phyloP scores from a whole-genome alignment of 2,888 invertebrate genomes.

The Acanthosepion lycidas region DNA sequence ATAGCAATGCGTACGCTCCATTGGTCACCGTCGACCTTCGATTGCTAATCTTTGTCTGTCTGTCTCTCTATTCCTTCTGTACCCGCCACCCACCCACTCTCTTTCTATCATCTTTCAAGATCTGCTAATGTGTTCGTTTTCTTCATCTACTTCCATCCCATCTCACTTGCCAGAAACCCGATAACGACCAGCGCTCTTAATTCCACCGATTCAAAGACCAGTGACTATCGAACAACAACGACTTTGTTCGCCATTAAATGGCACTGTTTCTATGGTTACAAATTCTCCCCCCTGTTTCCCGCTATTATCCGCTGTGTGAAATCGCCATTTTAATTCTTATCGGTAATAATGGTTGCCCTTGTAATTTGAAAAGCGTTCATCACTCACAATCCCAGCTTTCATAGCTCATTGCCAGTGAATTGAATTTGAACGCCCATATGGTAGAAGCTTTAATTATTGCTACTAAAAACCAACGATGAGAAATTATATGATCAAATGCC shows the following conservation, averaged over 20 bases:
- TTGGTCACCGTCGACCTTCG: not conserved
- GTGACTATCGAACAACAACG: not conserved
- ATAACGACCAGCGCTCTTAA: not conserved
- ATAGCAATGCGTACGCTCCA: not conserved
- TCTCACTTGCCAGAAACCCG: not conserved
- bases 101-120: no score
- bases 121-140: no score
- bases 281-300: not conserved
- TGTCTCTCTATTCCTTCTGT: not conserved
- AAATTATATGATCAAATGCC: no score
- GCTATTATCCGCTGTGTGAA: not conserved
- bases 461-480: no score
- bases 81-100: not conserved
- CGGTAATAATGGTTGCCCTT: not conserved
- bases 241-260: not conserved
- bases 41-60: not conserved
- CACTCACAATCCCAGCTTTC: not conserved
- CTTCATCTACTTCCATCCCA: no score
- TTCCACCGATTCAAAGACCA: not conserved
- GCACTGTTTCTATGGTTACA: not conserved
- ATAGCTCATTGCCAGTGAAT: not conserved
- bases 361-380: conserved; percentile 18
- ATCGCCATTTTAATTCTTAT: not conserved
- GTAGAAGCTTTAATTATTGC: no score
- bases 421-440: not conserved